Evolutionary conservation across 2,113 vertebrate genomes (phyloP).

Genomic region (Hoplias malabaricus): DNA sequence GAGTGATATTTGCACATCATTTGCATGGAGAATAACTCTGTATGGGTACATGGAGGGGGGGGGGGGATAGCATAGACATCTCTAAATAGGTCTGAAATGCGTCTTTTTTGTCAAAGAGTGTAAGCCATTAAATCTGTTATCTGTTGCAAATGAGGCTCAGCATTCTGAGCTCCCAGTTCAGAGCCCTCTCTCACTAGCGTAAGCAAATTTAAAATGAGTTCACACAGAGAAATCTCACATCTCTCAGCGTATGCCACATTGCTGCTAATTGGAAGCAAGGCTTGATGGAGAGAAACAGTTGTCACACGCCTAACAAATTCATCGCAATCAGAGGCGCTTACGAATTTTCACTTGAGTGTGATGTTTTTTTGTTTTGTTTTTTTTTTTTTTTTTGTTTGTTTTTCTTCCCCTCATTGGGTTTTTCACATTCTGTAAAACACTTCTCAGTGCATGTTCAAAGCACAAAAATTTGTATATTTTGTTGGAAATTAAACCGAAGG

Average conservation of each 20-base stretch:
- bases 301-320: constrained; percentile 50
- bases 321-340: constrained; percentile 26
- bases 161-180: constrained; percentile 46
- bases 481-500: not conserved
- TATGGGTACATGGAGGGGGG: not conserved
- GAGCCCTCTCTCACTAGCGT: constrained; percentile 42
- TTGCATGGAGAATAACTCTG: constrained; percentile 16
- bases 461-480: not conserved
- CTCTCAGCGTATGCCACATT: constrained; percentile 53
- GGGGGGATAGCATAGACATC: constrained; percentile 30
- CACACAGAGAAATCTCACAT: constrained; percentile 52
- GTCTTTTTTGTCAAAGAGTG: constrained; percentile 51
- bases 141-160: constrained; percentile 51
- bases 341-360: constrained; percentile 18
- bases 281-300: constrained; percentile 48
- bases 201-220: constrained; percentile 58
- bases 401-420: not conserved
- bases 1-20: constrained; percentile 35
- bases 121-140: constrained; percentile 54
- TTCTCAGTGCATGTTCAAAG: not conserved
- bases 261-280: constrained; percentile 55
- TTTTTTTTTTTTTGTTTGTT: constrained; percentile 1
- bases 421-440: not conserved
- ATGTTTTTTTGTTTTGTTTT: constrained; percentile 22
- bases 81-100: constrained; percentile 50